phyloP scores from a whole-genome alignment of 1,140 invertebrate genomes.

The Trichonephila inaurata region DNA sequence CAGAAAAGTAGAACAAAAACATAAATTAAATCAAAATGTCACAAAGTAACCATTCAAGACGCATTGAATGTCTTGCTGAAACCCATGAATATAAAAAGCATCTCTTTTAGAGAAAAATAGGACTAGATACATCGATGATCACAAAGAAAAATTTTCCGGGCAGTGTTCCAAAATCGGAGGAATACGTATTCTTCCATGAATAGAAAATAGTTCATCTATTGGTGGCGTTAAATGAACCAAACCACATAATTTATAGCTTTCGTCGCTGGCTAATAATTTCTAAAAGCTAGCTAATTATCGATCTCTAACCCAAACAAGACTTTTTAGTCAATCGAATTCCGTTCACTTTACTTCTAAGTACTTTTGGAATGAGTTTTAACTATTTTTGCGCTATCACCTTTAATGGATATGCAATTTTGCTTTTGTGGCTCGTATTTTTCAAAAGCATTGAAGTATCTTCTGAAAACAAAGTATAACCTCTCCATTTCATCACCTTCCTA shows the following conservation, averaged over 20 bases:
- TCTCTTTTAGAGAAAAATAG: background rate
- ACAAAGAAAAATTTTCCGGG: background rate
- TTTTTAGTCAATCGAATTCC: conserved; percentile 33
- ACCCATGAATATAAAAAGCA: background rate
- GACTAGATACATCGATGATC: background rate
- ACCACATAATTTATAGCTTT: background rate
- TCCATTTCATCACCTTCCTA: background rate
- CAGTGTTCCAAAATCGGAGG: background rate
- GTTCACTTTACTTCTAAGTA: conserved; percentile 39
- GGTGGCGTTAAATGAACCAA: conserved; percentile 2
- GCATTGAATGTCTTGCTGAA: background rate
- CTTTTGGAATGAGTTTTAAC: conserved; percentile 61
- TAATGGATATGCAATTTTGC: conserved; percentile 44
- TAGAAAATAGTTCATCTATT: background rate
- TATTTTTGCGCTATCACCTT: conserved; percentile 46
- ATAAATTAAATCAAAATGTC: background rate
- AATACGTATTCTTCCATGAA: background rate
- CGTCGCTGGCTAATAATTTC: background rate
- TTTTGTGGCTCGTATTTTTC: background rate
- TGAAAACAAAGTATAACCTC: background rate
- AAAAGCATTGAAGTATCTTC: background rate
- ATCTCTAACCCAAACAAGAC: background rate
- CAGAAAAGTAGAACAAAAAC: background rate
- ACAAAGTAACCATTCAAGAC: background rate
- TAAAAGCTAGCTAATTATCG: conserved; percentile 40